Percentiles rank a stretch among this genome's conserved stretches.
Evolutionary conservation across 2,888 invertebrate genomes (phyloP).

Genomic region (Phaedon cochleariae): DNA sequence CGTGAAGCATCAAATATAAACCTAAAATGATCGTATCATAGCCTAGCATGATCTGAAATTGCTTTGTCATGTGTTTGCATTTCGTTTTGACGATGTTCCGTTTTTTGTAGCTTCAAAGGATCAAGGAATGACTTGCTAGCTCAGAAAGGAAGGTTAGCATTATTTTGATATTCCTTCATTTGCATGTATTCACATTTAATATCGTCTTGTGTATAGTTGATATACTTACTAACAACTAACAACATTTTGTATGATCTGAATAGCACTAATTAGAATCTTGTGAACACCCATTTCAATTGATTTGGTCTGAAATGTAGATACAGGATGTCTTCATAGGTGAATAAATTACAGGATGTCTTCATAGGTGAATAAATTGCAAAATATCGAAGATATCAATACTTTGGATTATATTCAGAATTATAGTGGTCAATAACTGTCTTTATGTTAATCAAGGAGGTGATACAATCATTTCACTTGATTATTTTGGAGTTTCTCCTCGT

Average conservation of each 20-base stretch:
- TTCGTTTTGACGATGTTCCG: constrained; percentile 37
- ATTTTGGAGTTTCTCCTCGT: no score
- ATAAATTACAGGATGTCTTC: no score
- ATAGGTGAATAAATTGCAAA: no score
- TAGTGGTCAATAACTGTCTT: no score
- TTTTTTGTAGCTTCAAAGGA: constrained; percentile 69
- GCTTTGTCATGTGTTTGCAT: constrained; percentile 36
- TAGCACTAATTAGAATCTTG: background rate
- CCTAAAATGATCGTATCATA: no score
- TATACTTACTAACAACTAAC: constrained; percentile 31
- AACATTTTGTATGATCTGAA: constrained; percentile 18
- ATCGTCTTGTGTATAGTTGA: constrained; percentile 15
- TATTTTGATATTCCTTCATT: constrained; percentile 17
- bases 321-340: no score
- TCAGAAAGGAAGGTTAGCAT: constrained; percentile 63
- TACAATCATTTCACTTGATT: no score
- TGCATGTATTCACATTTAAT: constrained; percentile 31
- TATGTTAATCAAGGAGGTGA: no score
- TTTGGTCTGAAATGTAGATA: no score
- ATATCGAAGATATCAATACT: no score
- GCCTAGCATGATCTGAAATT: constrained; percentile 3
- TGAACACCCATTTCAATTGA: background rate
- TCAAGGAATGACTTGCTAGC: constrained; percentile 65
- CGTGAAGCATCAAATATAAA: no score
- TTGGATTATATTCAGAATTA: no score